These are phyloP conservation scores for Periparus ater DNA, from an alignment of 2,797 vertebrate species.

Conservation along the genomic window DNA sequence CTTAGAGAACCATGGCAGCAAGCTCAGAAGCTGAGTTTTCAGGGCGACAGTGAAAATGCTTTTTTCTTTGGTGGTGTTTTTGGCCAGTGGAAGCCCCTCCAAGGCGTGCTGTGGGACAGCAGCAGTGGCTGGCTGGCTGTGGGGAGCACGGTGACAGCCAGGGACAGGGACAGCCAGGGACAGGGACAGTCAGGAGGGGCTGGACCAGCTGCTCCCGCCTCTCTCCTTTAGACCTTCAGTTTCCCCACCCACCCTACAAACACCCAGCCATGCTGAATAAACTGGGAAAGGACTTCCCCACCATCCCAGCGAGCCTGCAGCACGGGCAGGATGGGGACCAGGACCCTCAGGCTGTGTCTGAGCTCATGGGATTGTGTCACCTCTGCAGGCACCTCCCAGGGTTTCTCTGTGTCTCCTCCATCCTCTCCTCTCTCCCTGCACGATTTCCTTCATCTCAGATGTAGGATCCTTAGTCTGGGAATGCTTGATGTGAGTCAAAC, in stretches of 20 bases:
- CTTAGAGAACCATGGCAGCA: too few species aligned
- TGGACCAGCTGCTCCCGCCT: not conserved
- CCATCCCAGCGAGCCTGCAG: not conserved
- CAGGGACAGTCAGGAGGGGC: rapidly evolving
- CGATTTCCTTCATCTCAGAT: not conserved
- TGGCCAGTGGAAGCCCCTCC: rapidly evolving
- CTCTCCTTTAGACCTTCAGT: rapidly evolving
- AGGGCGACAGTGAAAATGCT: too few species aligned
- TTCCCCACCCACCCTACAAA: not conserved
- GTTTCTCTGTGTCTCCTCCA: rapidly evolving
- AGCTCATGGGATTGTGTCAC: rapidly evolving
- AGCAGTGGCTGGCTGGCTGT: rapidly evolving
- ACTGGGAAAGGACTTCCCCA: not conserved
- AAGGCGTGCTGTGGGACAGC: rapidly evolving
- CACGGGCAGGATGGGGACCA: rapidly evolving
- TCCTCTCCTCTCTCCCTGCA: not conserved
- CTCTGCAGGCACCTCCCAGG: not conserved
- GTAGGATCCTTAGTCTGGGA: not conserved
- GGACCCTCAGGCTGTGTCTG: rapidly evolving
- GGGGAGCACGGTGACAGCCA: not conserved
- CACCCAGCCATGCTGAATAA: rapidly evolving
- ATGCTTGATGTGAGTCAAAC: rapidly evolving
- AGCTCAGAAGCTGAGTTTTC: too few species aligned
- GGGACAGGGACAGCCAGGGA: rapidly evolving
- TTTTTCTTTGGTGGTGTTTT: not conserved